A percentile compares a stretch with the other conserved stretches of the same genome.
Evolutionary conservation across 1,140 invertebrate species (phyloP).

Genomic region (Mya arenaria): DNA sequence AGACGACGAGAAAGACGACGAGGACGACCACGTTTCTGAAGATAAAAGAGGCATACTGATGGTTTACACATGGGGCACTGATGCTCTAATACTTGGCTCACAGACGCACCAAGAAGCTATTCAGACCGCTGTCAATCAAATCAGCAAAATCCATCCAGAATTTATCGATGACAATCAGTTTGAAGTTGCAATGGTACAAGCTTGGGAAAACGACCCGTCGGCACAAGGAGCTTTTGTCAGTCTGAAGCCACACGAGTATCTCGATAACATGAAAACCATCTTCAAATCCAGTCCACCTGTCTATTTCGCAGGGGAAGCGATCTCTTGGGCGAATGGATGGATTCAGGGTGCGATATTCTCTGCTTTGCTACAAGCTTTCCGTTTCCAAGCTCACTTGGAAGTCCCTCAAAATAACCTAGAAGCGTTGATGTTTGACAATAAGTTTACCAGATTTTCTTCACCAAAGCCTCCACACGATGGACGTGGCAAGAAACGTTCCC

Average conservation of each 20-base stretch:
- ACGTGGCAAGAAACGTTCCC: too few species aligned
- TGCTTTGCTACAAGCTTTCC: slow-evolving; percentile 5
- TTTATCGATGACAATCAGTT: slow-evolving; percentile 34
- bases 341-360: slow-evolving; percentile 39
- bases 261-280: not conserved
- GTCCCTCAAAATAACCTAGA: too few species aligned
- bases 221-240: slow-evolving; percentile 46
- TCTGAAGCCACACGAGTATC: slow-evolving; percentile 42
- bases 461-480: too few species aligned
- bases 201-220: slow-evolving; percentile 53
- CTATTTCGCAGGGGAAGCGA: slow-evolving; percentile 27
- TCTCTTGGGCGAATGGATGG: slow-evolving; percentile 42
- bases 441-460: too few species aligned
- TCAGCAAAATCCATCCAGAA: slow-evolving; percentile 59
- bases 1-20: too few species aligned
- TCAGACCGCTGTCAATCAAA: slow-evolving; percentile 43
- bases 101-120: slow-evolving; percentile 43
- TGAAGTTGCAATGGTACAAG: slow-evolving; percentile 54
- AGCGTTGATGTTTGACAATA: too few species aligned
- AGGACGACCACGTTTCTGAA: not conserved
- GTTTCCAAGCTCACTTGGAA: slow-evolving; percentile 3
- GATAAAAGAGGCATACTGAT: slow-evolving; percentile 49
- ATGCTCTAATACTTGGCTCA: slow-evolving; percentile 47
- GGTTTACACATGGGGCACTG: slow-evolving; percentile 49
- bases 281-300: not conserved